Percentiles rank a stretch among this genome's conserved stretches.
phyloP scores from a whole-genome alignment of 2,888 invertebrate genomes.

The Drosophila colorata region DNA sequence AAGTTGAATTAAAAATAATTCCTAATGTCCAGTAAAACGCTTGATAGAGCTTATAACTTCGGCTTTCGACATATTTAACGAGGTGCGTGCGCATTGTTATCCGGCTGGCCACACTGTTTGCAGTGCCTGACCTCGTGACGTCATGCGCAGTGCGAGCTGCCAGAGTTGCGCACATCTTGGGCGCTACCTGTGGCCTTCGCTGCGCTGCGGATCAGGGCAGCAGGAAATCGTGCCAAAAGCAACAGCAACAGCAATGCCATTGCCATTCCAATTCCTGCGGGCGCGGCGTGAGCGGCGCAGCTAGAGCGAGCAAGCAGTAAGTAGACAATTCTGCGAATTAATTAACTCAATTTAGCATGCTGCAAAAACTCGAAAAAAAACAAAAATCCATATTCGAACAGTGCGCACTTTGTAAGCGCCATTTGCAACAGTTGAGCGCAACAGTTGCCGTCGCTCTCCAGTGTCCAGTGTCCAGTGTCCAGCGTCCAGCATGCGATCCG shows the following conservation, averaged over 20 bases:
- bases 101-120: background rate
- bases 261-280: conserved; percentile 20
- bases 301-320: conserved; percentile 17
- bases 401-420: conserved; percentile 27
- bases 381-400: background rate
- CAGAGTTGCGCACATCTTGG: conserved; percentile 10
- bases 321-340: conserved; percentile 2
- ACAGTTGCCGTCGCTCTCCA: conserved; percentile 35
- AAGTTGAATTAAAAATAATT: background rate
- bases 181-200: conserved; percentile 20
- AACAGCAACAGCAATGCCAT: too few species aligned
- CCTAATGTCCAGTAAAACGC: background rate
- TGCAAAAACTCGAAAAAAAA: background rate
- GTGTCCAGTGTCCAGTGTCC: too few species aligned
- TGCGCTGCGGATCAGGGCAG: conserved; percentile 33
- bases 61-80: background rate
- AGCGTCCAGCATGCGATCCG: conserved; percentile 15
- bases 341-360: conserved; percentile 9
- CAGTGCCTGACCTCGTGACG: conserved; percentile 22
- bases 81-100: background rate
- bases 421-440: conserved; percentile 25
- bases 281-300: conserved; percentile 7
- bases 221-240: conserved; percentile 21
- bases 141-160: conserved; percentile 34
- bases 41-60: background rate